Conservation (phyloP, 2,113 vertebrate species). For the Pelusios castaneus region DNA sequence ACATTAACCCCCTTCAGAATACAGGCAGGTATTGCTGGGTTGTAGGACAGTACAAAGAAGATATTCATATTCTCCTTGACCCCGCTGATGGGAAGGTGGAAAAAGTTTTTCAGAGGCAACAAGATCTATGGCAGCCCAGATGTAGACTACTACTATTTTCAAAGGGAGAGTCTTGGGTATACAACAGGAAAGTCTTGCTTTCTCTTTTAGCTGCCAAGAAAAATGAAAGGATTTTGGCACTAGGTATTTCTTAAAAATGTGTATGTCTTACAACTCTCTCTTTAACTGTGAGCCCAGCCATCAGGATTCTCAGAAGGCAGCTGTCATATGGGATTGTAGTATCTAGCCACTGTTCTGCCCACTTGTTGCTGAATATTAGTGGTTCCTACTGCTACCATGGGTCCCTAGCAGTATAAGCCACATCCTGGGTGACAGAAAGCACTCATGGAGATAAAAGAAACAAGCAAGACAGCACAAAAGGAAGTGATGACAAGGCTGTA, state of each 20-base stretch:
- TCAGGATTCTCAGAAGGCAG: not conserved
- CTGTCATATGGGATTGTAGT: not conserved
- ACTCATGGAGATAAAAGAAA: not conserved
- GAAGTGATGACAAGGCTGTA: not conserved
- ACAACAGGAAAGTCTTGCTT: not conserved
- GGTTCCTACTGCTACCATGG: not conserved
- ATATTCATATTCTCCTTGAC: not conserved
- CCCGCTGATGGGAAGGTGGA: not conserved
- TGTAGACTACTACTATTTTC: not conserved
- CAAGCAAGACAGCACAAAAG: not conserved
- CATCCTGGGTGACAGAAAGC: fast-evolving
- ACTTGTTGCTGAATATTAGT: not conserved
- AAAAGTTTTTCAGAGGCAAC: not conserved
- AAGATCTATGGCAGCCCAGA: not conserved
- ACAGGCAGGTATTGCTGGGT: not conserved
- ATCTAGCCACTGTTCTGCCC: not conserved
- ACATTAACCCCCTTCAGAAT: not conserved
- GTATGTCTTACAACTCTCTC: not conserved
- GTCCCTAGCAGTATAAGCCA: not conserved
- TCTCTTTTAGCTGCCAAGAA: not conserved
- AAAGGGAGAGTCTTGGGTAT: not conserved
- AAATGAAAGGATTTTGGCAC: not conserved
- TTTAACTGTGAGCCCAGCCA: not conserved
- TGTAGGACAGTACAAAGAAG: not conserved
- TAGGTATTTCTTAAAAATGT: not conserved